phyloP scores from a whole-genome alignment of 2,113 vertebrate species.

The Copsychus sechellarum region DNA sequence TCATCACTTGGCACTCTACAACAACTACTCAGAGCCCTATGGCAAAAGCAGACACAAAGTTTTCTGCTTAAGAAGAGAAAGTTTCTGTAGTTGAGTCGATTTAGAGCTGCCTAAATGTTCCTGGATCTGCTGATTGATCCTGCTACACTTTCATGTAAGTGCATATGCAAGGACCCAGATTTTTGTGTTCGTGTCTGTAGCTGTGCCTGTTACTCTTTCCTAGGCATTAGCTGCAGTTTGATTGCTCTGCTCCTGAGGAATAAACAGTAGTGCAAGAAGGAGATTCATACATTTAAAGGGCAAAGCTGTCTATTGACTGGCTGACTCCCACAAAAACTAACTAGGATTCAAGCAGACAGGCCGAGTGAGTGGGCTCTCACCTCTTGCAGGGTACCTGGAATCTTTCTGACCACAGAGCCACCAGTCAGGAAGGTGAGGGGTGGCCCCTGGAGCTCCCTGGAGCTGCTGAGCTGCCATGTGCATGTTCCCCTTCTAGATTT shows the following conservation, averaged over 20 bases:
- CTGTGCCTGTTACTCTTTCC: neutral
- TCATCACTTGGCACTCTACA: neutral
- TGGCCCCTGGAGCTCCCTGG: neutral
- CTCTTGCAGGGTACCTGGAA: neutral
- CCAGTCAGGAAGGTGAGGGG: neutral
- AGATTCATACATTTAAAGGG: neutral
- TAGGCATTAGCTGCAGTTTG: neutral
- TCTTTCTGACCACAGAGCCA: neutral
- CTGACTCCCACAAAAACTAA: neutral
- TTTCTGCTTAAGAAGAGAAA: neutral
- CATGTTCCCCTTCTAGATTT: no score
- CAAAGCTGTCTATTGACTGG: neutral
- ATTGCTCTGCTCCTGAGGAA: neutral
- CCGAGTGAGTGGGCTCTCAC: neutral
- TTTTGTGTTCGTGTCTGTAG: neutral
- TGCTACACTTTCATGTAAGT: neutral
- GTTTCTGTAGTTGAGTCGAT: neutral
- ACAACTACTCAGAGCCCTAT: neutral
- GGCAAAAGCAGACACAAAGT: neutral
- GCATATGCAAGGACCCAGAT: neutral
- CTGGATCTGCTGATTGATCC: neutral
- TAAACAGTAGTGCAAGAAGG: neutral
- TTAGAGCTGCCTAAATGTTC: neutral
- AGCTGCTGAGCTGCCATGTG: neutral
- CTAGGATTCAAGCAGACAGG: neutral